phyloP scores from a whole-genome alignment of 2,888 invertebrate genomes.

The Oscheius sp. region DNA sequence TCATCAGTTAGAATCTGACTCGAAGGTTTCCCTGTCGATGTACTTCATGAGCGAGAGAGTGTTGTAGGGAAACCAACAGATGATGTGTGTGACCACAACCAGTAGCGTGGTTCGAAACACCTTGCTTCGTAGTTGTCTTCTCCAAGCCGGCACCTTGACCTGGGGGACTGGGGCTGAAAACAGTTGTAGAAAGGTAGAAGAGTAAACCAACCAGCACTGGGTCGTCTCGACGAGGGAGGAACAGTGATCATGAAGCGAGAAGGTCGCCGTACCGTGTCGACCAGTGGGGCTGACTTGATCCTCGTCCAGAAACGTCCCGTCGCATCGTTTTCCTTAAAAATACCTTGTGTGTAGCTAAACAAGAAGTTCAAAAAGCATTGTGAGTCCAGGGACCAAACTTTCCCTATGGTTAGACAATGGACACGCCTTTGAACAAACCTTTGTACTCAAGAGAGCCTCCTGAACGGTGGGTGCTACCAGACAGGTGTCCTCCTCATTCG shows the following conservation, averaged over 20 bases:
- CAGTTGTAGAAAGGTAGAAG: not conserved
- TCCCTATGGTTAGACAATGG: no score
- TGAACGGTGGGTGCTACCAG: constrained; percentile 1
- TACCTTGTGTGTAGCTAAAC: no score
- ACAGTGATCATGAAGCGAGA: constrained; percentile 19
- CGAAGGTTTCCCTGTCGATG: constrained; percentile 53
- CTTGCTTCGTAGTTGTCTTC: constrained; percentile 63
- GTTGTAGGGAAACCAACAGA: constrained; percentile 73
- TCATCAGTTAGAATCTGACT: constrained; percentile 39
- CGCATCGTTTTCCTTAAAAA: not conserved
- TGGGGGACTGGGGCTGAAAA: not conserved
- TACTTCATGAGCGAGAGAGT: constrained; percentile 66
- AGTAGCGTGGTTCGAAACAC: constrained; percentile 70
- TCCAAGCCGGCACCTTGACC: constrained; percentile 55
- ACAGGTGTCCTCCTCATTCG: constrained; percentile 7
- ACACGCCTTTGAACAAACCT: not conserved
- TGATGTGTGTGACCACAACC: constrained; percentile 69
- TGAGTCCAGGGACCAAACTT: no score
- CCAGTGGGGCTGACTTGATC: constrained; percentile 15
- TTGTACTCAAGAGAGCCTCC: constrained; percentile 4
- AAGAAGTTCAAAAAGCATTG: no score
- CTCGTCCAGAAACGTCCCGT: constrained; percentile 15
- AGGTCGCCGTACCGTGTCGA: not conserved
- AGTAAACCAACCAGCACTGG: constrained; percentile 6
- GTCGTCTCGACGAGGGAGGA: constrained; percentile 3